phyloP scores from a whole-genome alignment of 1,140 invertebrate genomes.

The Tetragnatha versicolor region DNA sequence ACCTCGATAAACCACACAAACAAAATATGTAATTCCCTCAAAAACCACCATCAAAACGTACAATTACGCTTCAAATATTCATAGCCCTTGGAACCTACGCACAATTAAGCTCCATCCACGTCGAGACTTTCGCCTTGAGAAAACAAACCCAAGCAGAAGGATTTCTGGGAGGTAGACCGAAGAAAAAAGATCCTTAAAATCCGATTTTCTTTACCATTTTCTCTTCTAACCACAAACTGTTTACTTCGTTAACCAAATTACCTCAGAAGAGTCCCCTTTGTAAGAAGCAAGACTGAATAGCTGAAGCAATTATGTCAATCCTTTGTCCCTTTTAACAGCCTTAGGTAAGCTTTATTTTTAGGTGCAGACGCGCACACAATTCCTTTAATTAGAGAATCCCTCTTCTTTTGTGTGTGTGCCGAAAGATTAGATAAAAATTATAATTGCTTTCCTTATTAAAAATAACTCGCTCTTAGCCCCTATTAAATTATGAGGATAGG shows the following conservation, averaged over 20 bases:
- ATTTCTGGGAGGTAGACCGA: no score
- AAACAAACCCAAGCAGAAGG: no score
- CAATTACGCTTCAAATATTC: no score
- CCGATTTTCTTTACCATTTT: background rate
- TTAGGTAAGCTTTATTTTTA: background rate
- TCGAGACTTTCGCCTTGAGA: no score
- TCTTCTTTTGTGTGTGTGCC: background rate
- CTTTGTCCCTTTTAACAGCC: slow-evolving; percentile 13
- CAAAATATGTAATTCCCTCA: no score
- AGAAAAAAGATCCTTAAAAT: background rate
- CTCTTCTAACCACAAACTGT: slow-evolving; percentile 4
- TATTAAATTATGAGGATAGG: no score
- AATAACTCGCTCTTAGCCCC: background rate
- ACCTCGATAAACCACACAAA: no score
- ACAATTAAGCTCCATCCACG: no score
- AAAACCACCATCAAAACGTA: no score
- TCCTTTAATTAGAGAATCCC: slow-evolving; percentile 10
- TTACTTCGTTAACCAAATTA: slow-evolving; percentile 32
- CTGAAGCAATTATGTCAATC: slow-evolving; percentile 14
- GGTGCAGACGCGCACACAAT: background rate
- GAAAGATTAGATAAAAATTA: slow-evolving; percentile 10
- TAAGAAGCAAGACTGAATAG: background rate
- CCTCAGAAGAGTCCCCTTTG: background rate
- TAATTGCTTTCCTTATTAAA: background rate
- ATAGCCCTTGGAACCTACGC: no score